Conservation (phyloP, 1,140 invertebrate genomes). For the Octopus sinensis region DNA sequence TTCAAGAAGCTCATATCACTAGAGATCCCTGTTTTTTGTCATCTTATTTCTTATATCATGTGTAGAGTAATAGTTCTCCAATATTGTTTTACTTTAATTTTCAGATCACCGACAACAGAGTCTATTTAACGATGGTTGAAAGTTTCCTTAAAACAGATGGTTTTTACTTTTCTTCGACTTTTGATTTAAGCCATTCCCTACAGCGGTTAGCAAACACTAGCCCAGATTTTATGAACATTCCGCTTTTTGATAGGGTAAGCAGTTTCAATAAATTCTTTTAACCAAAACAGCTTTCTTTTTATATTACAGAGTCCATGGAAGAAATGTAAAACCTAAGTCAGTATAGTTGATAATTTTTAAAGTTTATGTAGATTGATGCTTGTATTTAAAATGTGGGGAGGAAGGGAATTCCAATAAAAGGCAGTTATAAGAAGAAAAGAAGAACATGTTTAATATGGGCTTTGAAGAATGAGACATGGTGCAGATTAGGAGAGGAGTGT, state of each 20-base stretch:
- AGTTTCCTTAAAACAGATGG: conserved; percentile 72
- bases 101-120: conserved; percentile 71
- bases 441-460: too few relatives aligned
- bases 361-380: background rate
- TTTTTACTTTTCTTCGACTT: conserved; percentile 90
- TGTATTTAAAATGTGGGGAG: too few relatives aligned
- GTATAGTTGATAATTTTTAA: background rate
- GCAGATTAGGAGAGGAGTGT: too few relatives aligned
- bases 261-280: background rate
- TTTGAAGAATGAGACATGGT: too few relatives aligned
- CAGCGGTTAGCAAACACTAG: conserved; percentile 85
- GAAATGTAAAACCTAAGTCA: background rate
- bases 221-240: conserved; percentile 74
- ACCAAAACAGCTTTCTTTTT: background rate
- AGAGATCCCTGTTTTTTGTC: too few relatives aligned
- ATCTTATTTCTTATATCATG: too few relatives aligned
- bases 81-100: background rate
- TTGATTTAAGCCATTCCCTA: conserved; percentile 88
- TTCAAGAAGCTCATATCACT: too few relatives aligned
- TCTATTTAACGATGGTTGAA: conserved; percentile 79
- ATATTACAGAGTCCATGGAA: background rate
- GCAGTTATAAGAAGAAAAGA: too few relatives aligned
- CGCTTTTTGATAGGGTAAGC: conserved; percentile 59
- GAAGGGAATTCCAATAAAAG: too few relatives aligned
- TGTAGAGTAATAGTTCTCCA: too few relatives aligned